These are phyloP conservation scores for Drymodes brunneopygia DNA, from an alignment of 2,113 vertebrate species.

Conservation along the genomic window DNA sequence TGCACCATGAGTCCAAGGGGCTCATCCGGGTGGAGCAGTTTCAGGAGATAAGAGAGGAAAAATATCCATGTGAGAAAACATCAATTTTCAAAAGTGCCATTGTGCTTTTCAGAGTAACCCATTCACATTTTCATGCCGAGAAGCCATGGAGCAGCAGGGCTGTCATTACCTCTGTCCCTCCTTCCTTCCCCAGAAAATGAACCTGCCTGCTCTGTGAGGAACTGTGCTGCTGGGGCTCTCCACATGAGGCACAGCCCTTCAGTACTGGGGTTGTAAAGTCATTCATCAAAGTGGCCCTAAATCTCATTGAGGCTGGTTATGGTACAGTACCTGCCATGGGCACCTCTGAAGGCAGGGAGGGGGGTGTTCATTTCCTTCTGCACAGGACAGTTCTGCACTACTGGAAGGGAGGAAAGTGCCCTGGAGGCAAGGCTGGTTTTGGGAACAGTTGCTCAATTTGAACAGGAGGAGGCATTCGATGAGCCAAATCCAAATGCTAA, in stretches of 20 bases:
- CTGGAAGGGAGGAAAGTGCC: not conserved
- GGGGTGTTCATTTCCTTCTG: fast-evolving
- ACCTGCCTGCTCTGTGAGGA: not conserved
- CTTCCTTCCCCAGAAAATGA: not conserved
- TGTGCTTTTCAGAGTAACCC: not conserved
- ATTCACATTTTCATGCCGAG: not conserved
- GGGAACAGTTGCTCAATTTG: not conserved
- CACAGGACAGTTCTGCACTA: fast-evolving
- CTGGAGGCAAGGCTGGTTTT: not conserved
- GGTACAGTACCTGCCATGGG: fast-evolving
- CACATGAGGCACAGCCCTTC: not conserved
- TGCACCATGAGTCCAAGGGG: not conserved
- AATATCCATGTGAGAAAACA: not conserved
- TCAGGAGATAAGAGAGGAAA: not conserved
- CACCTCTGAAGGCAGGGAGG: fast-evolving
- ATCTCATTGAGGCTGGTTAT: not conserved
- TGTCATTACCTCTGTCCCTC: not conserved
- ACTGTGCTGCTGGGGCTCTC: not conserved
- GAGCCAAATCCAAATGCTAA: not conserved
- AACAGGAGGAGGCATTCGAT: not conserved
- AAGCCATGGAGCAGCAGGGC: not conserved
- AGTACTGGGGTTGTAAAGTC: not conserved
- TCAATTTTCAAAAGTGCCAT: not conserved
- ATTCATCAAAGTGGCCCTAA: not conserved
- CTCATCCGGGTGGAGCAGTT: fast-evolving